Evolutionary conservation across 2,888 invertebrate species (phyloP).

Genomic region (Capitulum mitella): DNA sequence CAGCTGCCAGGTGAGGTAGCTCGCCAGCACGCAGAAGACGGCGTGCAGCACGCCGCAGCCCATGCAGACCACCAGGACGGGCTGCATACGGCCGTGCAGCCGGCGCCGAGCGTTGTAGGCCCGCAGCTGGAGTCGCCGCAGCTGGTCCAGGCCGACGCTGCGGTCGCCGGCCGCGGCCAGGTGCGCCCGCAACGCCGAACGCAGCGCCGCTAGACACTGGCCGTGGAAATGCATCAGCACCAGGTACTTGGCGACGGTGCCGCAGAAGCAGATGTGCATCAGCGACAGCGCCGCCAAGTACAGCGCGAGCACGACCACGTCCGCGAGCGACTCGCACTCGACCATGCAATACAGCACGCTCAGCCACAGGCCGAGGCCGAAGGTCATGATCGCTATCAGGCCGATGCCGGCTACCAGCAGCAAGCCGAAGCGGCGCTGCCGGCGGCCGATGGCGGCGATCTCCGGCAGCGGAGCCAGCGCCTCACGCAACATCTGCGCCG

Average conservation of each 20-base stretch:
- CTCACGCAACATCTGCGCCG: background rate
- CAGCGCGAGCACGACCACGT: too few species aligned
- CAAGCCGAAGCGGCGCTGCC: background rate
- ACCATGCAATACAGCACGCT: too few species aligned
- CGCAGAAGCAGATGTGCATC: background rate
- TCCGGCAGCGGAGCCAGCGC: background rate
- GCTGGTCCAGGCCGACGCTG: too few species aligned
- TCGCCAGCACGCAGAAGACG: too few species aligned
- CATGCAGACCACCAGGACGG: too few species aligned
- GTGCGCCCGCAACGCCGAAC: too few species aligned
- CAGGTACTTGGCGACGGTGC: background rate
- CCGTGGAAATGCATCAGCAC: background rate
- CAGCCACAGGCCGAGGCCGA: background rate
- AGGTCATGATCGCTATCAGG: background rate
- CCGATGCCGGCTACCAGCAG: background rate
- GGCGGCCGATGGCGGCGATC: background rate
- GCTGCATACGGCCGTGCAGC: too few species aligned
- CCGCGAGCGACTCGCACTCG: too few species aligned
- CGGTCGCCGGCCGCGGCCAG: too few species aligned
- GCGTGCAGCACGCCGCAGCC: too few species aligned
- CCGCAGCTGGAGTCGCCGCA: too few species aligned
- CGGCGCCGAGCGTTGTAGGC: too few species aligned
- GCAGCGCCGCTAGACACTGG: background rate
- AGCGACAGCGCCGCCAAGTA: background rate
- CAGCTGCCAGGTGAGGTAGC: background rate